Evolutionary conservation across 2,113 vertebrate species (phyloP).

Genomic region (Gavialis gangeticus): DNA sequence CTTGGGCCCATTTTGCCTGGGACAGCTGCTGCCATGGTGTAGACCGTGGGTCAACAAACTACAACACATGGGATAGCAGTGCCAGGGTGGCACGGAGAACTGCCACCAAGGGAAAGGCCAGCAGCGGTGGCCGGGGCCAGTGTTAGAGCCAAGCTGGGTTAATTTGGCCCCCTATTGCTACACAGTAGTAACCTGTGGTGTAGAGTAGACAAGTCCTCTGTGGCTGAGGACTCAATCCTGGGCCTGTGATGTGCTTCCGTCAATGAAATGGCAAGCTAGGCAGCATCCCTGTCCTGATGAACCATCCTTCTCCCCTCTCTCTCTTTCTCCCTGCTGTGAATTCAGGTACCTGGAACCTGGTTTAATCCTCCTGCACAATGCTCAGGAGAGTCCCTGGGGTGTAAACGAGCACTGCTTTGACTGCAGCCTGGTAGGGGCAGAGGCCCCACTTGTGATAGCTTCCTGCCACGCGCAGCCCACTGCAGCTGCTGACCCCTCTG

Average conservation of each 20-base stretch:
- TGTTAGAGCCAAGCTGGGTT: no score
- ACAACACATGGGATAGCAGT: no score
- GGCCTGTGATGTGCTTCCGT: background rate
- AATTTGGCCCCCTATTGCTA: no score
- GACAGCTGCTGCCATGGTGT: no score
- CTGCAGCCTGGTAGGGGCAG: background rate
- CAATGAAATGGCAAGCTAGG: background rate
- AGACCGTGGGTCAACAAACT: no score
- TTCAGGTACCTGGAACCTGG: background rate
- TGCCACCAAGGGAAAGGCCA: no score
- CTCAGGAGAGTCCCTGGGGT: rapidly evolving
- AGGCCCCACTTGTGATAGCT: background rate
- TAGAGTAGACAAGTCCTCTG: background rate
- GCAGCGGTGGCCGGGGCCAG: no score
- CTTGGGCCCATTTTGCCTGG: no score
- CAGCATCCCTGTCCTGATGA: background rate
- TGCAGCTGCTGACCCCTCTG: background rate
- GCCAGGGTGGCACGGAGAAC: no score
- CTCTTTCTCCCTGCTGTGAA: rapidly evolving
- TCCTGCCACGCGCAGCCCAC: background rate
- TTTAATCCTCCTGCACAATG: background rate
- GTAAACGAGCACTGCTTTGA: background rate
- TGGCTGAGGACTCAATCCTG: background rate
- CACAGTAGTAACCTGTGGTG: no score
- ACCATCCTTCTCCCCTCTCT: background rate